These are phyloP conservation scores for Pygoscelis antarcticus DNA, from an alignment of 2,113 vertebrate species.

Conservation along the genomic window DNA sequence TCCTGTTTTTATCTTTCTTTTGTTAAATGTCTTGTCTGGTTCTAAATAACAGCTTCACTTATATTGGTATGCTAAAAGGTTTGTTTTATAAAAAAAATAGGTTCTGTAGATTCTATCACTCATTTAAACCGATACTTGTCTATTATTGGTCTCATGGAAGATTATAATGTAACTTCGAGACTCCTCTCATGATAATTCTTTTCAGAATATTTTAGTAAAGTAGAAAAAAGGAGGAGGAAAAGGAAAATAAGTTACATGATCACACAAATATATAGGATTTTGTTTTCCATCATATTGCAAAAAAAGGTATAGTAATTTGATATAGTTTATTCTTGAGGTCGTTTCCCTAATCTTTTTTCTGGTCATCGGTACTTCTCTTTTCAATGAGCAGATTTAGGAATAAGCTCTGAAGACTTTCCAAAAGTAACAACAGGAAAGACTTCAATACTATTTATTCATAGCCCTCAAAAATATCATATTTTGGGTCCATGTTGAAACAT, in stretches of 20 bases:
- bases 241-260: neutral
- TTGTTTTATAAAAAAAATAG: neutral
- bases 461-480: neutral
- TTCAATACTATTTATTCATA: neutral
- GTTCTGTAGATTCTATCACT: neutral
- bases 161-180: neutral
- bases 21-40: neutral
- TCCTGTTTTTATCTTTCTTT: neutral
- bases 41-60: neutral
- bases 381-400: neutral
- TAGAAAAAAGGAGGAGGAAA: neutral
- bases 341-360: neutral
- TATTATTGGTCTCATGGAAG: neutral
- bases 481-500: neutral
- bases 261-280: neutral
- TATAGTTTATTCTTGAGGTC: neutral
- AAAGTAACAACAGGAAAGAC: neutral
- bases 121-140: neutral
- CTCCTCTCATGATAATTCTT: neutral
- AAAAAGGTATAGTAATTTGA: neutral
- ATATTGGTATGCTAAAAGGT: neutral
- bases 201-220: neutral
- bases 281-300: neutral
- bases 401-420: neutral
- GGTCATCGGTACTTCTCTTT: neutral